These are phyloP conservation scores for Mola mola DNA, from an alignment of 2,113 vertebrate species.

Conservation along the genomic window DNA sequence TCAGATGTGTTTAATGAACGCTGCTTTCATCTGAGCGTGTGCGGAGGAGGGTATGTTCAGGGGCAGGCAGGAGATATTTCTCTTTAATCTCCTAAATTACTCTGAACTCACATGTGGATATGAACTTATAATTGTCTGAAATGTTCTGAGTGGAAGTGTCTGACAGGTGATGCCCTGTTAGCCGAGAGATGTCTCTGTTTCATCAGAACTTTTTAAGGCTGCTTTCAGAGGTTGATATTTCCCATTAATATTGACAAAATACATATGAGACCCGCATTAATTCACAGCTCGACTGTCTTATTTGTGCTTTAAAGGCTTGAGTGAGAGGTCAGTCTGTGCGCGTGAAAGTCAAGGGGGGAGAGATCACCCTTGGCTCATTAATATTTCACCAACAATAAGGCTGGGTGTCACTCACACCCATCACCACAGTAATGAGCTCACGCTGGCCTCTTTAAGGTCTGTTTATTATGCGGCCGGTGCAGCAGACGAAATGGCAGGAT, in stretches of 20 bases:
- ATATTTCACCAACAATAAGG: constrained; percentile 69
- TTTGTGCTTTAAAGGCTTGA: constrained; percentile 34
- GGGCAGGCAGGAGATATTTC: constrained; percentile 36
- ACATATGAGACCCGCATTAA: constrained; percentile 38
- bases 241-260: constrained; percentile 58
- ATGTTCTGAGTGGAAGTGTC: constrained; percentile 19
- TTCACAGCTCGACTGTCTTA: constrained; percentile 20
- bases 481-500: constrained; percentile 32
- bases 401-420: constrained; percentile 64
- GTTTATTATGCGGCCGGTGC: constrained; percentile 66
- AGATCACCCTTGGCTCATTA: constrained; percentile 61
- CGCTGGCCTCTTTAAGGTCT: constrained; percentile 57
- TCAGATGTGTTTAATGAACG: constrained; percentile 50
- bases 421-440: constrained; percentile 60
- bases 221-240: constrained; percentile 53
- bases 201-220: constrained; percentile 36
- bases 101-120: constrained; percentile 52
- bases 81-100: constrained; percentile 71
- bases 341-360: constrained; percentile 25
- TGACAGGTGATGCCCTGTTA: constrained; percentile 44
- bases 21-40: constrained; percentile 62
- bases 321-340: constrained; percentile 25
- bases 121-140: constrained; percentile 17
- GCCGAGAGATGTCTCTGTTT: constrained; percentile 59
- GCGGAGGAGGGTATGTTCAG: constrained; percentile 13